These are phyloP conservation scores for Cloeon dipterum DNA, from an alignment of 2,888 invertebrate species.

Conservation along the genomic window DNA sequence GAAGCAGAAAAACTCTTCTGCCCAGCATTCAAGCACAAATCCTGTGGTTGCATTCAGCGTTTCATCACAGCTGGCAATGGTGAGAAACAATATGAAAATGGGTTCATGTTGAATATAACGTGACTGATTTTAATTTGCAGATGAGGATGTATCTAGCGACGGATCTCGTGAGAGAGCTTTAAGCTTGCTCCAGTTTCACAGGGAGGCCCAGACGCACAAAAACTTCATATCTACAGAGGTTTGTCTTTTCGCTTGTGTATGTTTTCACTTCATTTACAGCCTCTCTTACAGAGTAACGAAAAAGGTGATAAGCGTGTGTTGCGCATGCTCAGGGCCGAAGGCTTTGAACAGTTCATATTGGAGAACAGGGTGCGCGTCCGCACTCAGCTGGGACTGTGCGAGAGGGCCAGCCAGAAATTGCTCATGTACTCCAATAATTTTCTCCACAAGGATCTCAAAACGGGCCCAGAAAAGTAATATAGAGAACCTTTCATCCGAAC, in stretches of 20 bases:
- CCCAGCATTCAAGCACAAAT: conserved; percentile 6
- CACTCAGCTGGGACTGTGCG: conserved; percentile 8
- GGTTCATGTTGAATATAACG: not conserved
- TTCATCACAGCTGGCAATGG: conserved; percentile 6
- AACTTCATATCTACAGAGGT: not conserved
- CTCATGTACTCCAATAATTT: conserved; percentile 9
- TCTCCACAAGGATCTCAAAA: conserved; percentile 8
- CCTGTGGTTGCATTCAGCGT: conserved; percentile 8
- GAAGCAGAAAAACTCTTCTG: conserved; percentile 7
- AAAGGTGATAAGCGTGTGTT: not conserved
- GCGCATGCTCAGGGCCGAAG: conserved; percentile 2
- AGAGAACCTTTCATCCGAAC: not conserved
- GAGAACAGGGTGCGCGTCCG: conserved; percentile 6
- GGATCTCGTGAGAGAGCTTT: not conserved
- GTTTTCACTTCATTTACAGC: no score
- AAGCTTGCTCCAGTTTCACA: not conserved
- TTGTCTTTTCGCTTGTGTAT: no score
- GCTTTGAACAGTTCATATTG: conserved; percentile 8
- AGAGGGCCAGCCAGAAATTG: conserved; percentile 8
- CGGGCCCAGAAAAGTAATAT: conserved; percentile 7
- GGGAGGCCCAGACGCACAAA: not conserved
- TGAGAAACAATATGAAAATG: not conserved
- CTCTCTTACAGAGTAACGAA: not conserved
- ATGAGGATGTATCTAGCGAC: not conserved
- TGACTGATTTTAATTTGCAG: not conserved